phyloP scores from a whole-genome alignment of 2,888 invertebrate species.

The Apodemia mormo region DNA sequence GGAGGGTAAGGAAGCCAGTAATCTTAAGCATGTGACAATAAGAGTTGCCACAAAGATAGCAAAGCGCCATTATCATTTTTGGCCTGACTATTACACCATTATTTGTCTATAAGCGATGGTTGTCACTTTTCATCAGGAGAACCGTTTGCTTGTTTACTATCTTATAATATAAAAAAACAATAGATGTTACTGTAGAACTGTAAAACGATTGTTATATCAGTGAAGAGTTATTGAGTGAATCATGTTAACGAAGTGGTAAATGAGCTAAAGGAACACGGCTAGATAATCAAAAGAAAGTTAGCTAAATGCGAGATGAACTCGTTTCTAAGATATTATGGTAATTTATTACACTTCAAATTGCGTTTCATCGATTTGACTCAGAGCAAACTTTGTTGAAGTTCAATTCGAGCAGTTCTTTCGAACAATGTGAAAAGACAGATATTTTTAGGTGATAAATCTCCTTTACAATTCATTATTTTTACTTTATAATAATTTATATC shows the following conservation, averaged over 20 bases:
- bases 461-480: slow-evolving; percentile 3
- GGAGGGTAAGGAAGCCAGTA: too few relatives aligned
- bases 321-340: slow-evolving; percentile 73
- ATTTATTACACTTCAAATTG: slow-evolving; percentile 77
- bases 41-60: too few relatives aligned
- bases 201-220: slow-evolving; percentile 12
- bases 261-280: slow-evolving; percentile 65
- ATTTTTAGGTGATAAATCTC: slow-evolving; percentile 4
- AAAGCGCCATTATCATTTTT: too few relatives aligned
- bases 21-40: too few relatives aligned
- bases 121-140: too few relatives aligned
- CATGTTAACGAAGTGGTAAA: slow-evolving; percentile 45
- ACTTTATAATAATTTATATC: slow-evolving; percentile 25
- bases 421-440: slow-evolving; percentile 5
- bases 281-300: slow-evolving; percentile 78
- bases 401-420: background rate
- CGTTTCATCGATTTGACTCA: slow-evolving; percentile 63
- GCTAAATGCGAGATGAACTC: slow-evolving; percentile 79
- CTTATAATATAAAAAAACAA: too few relatives aligned
- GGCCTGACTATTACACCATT: too few relatives aligned
- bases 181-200: slow-evolving; percentile 1
- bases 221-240: slow-evolving; percentile 15
- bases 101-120: too few relatives aligned
- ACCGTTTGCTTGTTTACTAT: too few relatives aligned
- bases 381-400: slow-evolving; percentile 55